phyloP scores from a whole-genome alignment of 2,113 vertebrate species.

The Tricholaema leucomelas region DNA sequence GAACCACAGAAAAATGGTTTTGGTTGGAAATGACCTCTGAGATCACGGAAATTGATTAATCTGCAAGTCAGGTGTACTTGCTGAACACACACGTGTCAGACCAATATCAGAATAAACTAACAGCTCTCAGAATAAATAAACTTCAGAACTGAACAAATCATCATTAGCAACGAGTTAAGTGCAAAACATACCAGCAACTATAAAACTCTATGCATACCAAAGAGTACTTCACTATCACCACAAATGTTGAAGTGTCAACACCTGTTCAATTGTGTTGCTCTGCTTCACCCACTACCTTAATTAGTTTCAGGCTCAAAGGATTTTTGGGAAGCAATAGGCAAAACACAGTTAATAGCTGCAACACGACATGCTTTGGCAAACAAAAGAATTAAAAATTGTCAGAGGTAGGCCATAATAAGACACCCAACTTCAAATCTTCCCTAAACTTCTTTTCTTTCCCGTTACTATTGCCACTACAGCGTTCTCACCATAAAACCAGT shows the following conservation, averaged over 20 bases:
- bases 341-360: neutral
- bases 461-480: neutral
- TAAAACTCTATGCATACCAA: neutral
- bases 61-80: neutral
- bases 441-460: neutral
- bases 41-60: neutral
- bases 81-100: rapidly evolving
- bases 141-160: neutral
- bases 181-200: neutral
- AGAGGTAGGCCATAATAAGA: neutral
- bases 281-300: neutral
- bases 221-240: neutral
- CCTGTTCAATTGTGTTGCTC: rapidly evolving
- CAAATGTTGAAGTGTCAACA: rapidly evolving
- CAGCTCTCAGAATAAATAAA: neutral
- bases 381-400: rapidly evolving
- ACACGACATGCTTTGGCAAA: rapidly evolving
- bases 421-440: neutral
- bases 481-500: neutral
- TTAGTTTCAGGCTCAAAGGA: neutral
- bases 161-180: neutral
- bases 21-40: too few species aligned
- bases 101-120: neutral
- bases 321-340: neutral
- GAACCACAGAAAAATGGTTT: too few species aligned